A percentile compares a stretch with the other conserved stretches of the same genome.
These are phyloP conservation scores for Anolis apletophallus DNA, from an alignment of 2,797 vertebrate genomes.

Conservation along the genomic window DNA sequence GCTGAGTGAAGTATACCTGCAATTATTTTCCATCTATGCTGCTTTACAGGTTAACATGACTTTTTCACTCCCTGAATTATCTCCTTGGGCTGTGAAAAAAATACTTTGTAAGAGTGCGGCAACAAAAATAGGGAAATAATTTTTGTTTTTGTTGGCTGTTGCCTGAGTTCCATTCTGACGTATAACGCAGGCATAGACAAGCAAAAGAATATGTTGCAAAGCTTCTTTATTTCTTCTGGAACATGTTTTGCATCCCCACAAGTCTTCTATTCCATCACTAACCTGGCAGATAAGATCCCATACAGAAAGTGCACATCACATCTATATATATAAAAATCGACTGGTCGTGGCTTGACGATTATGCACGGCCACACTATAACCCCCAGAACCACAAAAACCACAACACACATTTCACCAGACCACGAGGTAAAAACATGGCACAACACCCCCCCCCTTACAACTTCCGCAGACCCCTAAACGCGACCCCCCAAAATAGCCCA, in stretches of 20 bases:
- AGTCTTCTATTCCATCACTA: background rate
- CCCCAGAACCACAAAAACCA: no score
- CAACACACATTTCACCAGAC: no score
- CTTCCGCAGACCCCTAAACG: no score
- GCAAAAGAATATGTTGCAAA: conserved; percentile 5
- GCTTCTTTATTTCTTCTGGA: background rate
- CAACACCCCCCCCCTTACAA: no score
- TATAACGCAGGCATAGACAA: background rate
- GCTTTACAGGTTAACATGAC: background rate
- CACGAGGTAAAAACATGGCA: no score
- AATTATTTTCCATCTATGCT: background rate
- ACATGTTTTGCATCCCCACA: background rate
- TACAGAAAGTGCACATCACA: background rate
- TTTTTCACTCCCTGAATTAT: background rate
- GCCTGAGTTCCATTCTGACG: background rate
- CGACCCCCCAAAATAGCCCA: no score
- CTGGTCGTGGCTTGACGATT: no score
- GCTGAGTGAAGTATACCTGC: no score
- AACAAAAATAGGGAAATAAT: background rate
- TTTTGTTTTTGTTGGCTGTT: background rate
- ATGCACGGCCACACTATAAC: no score
- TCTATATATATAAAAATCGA: no score
- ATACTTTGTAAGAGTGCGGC: background rate
- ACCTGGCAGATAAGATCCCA: background rate
- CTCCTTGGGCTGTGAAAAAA: background rate